Evolutionary conservation across 2,888 invertebrate species (phyloP), one percentile per base, ranked within the genome.

Genomic region (Apodemia mormo): DNA sequence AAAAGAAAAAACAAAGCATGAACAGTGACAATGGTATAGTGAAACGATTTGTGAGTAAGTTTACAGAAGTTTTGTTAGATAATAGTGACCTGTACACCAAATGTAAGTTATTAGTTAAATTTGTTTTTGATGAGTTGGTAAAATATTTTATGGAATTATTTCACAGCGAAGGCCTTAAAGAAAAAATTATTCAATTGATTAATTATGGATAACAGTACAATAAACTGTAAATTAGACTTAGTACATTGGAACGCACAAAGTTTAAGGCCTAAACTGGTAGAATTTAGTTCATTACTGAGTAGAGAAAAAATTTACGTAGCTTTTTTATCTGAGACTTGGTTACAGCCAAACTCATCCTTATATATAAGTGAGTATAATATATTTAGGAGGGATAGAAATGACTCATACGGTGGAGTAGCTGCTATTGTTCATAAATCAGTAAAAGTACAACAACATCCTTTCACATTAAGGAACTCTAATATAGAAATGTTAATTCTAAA

Each of bases 311-410:
- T 72, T 30, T 70, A 72, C 56, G 43, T 75, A 22, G 69, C 68
- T 5, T 22, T 74, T 10, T 2, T 75, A 9, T 68, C 67, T 66
- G 74, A 76, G 65, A 73, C 75, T 2, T 76, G 75, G 74, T n/a
- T 75, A n/a, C 68, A 71, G 7, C 30, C 67, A 0, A 70, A 72
- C 0, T 22, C 22, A 8, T 0, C n/a, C 22, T 2, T 74, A 9
- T 29, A 56, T 14, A 49, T 75, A 7, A 69, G 65, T n/a, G 68
- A 49, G 2, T 73, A 73, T 66, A 72, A 72, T 67, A 66, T 75
- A 54, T 73, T 22, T 30, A 61, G 73, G 68, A 65, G 66, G 8
- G 74, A 75, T 30, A 54, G 74, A n/a, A 8, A 5, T 49, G 75
- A 75, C 65, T 52, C 64, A 5, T 75, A 71, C 22, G 74, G 74